Evolutionary conservation across 2,888 invertebrate genomes (phyloP).

Genomic region (Acanthoscelides obtectus): DNA sequence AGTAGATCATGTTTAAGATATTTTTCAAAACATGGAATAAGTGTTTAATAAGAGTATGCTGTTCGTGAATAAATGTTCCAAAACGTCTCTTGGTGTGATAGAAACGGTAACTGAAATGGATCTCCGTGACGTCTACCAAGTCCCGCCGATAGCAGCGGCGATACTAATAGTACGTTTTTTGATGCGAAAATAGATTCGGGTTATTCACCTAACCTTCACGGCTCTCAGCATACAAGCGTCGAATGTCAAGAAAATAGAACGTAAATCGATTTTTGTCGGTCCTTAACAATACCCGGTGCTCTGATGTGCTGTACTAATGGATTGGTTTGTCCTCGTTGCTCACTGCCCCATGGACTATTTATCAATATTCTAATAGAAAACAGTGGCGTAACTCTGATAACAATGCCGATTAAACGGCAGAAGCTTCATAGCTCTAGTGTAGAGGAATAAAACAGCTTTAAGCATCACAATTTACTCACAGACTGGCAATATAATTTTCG

Average conservation of each 20-base stretch:
- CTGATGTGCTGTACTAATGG: background rate
- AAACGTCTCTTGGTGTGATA: background rate
- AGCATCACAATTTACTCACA: too few species aligned
- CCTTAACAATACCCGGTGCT: background rate
- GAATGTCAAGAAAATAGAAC: background rate
- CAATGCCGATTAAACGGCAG: too few species aligned
- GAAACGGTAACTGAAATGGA: background rate
- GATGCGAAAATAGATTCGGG: background rate
- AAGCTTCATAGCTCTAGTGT: too few species aligned
- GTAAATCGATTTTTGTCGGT: background rate
- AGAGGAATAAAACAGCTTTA: too few species aligned
- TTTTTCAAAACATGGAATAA: too few species aligned
- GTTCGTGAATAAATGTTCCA: too few species aligned
- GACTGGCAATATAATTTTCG: too few species aligned
- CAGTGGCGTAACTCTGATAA: background rate
- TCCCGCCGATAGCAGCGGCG: background rate
- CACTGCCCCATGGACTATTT: background rate
- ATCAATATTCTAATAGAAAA: background rate
- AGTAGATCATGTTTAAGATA: too few species aligned
- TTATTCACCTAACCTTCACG: background rate
- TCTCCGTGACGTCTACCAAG: background rate
- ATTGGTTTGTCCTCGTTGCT: background rate
- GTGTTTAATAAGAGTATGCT: too few species aligned
- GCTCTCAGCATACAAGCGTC: background rate
- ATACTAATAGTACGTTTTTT: background rate